A percentile compares a stretch with the other conserved stretches of the same genome.
Evolutionary conservation across 2,113 vertebrate genomes (phyloP).

Genomic region (Platysternon megacephalum): DNA sequence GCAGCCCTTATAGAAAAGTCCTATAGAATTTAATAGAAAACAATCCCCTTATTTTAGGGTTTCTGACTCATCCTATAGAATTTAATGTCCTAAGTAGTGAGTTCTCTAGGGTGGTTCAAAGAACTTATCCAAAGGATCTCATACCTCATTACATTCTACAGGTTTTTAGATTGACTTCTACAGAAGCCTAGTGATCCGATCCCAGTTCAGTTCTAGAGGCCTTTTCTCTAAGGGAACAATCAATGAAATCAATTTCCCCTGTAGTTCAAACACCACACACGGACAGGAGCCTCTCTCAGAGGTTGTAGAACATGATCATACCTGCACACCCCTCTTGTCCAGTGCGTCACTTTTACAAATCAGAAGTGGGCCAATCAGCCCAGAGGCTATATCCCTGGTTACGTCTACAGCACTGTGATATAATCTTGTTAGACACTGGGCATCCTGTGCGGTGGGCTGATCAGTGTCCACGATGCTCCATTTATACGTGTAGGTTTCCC

Average conservation of each 20-base stretch:
- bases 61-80: neutral
- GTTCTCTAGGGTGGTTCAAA: neutral
- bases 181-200: neutral
- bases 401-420: constrained; percentile 94
- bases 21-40: neutral
- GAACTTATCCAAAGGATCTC: neutral
- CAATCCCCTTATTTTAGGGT: neutral
- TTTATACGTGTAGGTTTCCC: constrained; percentile 85
- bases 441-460: constrained; percentile 85
- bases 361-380: constrained; percentile 92
- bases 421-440: constrained; percentile 91
- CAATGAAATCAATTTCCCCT: neutral
- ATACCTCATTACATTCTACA: neutral
- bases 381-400: constrained; percentile 90
- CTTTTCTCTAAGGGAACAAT: neutral
- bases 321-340: constrained; percentile 90
- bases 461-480: constrained; percentile 90
- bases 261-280: neutral
- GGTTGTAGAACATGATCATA: constrained; percentile 62
- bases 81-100: neutral
- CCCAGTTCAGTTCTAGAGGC: neutral
- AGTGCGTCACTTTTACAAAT: constrained; percentile 95
- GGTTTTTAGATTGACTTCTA: neutral
- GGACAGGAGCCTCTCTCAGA: neutral
- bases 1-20: neutral